Base-by-base conservation (phyloP, 2,888 invertebrate species). In the Folsomia manolachei region DNA sequence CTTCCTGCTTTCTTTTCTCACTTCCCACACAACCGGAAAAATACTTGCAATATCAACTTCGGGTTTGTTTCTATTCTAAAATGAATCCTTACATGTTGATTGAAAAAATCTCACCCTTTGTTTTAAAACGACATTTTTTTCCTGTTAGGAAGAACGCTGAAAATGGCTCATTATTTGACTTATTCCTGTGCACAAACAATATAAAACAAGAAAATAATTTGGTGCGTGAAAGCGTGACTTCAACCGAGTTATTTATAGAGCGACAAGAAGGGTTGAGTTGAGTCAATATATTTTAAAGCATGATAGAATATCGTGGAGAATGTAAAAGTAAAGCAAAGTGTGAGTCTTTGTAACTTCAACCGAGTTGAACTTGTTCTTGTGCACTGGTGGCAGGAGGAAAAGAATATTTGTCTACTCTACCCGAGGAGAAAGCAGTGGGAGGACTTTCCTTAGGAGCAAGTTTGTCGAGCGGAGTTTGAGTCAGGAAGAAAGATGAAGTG, bases 401-500 rank as follows among this genome's bases (percentile, higher is more conserved):
- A 39, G 39, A 39, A 39, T 39, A 39, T 39, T 39, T 39, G 39
- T 39, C 39, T 39, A n/a, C n/a, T n/a, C n/a, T n/a, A n/a, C 14
- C 39, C 39, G 14, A 39, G 39, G n/a, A n/a, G n/a, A n/a, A n/a
- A n/a, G 39, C 39, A 39, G n/a, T n/a, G n/a, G 39, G 39, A 39
- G 39, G 7, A 14, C 4, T 14, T 39, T 39, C 39, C 14, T 39
- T 39, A 39, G 39, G 7, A 39, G 7, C 39, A 39, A 39, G 7
- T 39, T 39, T 39, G 39, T 14, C 39, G 39, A 39, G 39, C 14
- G 39, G 39, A 9, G 39, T 4, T 39, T 4, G 39, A 66, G 25
- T 27, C 21, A 66, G 52, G 27, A 2, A 52, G 24, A 67, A 56
- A 67, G 67, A 67, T 67, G 67, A 67, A 67, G 67, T 56, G 56